phyloP scores from a whole-genome alignment of 1,140 invertebrate genomes.

The Dinoponera quadriceps region DNA sequence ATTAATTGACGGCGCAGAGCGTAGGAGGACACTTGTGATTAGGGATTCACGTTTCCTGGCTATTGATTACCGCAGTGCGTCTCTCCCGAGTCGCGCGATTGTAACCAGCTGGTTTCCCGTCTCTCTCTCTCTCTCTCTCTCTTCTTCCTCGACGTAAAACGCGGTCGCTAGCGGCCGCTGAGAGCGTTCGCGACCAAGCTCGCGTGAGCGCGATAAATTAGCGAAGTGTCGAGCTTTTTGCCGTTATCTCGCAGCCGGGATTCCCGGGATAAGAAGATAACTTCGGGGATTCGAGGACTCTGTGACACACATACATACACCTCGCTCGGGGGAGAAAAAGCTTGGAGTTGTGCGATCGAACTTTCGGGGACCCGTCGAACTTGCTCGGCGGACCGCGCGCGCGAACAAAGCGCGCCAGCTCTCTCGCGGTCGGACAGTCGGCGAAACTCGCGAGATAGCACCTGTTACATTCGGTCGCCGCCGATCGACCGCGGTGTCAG shows the following conservation, averaged over 20 bases:
- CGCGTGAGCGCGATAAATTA: slow-evolving; percentile 35
- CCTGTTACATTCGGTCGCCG: slow-evolving; percentile 76
- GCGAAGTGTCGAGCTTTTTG: slow-evolving; percentile 21
- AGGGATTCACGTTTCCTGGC: slow-evolving; percentile 62
- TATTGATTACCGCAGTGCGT: slow-evolving; percentile 54
- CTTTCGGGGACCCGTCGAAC: slow-evolving; percentile 4
- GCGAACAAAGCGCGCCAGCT: slow-evolving; percentile 10
- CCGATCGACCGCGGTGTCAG: slow-evolving; percentile 71
- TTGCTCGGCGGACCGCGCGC: too few species aligned
- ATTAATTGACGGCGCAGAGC: slow-evolving; percentile 76
- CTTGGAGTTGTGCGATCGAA: slow-evolving; percentile 6
- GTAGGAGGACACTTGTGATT: slow-evolving; percentile 55
- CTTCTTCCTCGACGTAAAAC: slow-evolving; percentile 15
- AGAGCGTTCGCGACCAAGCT: not conserved
- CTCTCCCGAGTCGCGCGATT: not conserved
- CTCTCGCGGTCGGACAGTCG: slow-evolving; percentile 51
- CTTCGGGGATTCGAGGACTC: not conserved
- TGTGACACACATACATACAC: not conserved
- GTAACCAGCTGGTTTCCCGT: not conserved
- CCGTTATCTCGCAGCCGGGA: not conserved
- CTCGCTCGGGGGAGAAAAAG: slow-evolving; percentile 14
- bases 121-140: not conserved
- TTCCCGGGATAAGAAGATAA: slow-evolving; percentile 1
- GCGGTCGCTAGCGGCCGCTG: not conserved
- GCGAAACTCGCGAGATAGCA: slow-evolving; percentile 74